phyloP scores from a whole-genome alignment of 1,140 invertebrate genomes.

The Ruditapes philippinarum region DNA sequence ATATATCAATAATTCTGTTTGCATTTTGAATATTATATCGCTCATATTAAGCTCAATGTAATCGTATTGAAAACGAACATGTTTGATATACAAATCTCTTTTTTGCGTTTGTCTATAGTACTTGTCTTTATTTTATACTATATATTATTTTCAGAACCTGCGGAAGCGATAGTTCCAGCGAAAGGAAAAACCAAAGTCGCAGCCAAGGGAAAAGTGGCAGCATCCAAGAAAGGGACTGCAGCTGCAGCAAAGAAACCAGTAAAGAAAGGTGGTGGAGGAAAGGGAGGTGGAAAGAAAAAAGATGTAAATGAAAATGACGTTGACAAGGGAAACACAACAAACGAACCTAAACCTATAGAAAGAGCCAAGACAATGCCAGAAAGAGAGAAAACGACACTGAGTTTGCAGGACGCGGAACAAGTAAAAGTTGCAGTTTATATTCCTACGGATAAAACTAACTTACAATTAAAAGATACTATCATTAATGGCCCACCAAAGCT shows the following conservation, averaged over 20 bases:
- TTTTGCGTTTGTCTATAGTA: too few species aligned
- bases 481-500: conserved; percentile 3
- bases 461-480: conserved; percentile 53
- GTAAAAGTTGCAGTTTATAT: conserved; percentile 61
- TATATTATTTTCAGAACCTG: too few species aligned
- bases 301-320: conserved; percentile 35
- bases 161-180: background rate
- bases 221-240: background rate
- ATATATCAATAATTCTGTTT: too few species aligned
- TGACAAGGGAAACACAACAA: background rate
- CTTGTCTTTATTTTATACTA: too few species aligned
- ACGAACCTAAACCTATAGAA: background rate
- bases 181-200: background rate
- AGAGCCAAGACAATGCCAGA: conserved; percentile 56
- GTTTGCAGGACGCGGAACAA: conserved; percentile 49
- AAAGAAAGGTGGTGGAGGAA: background rate
- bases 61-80: too few species aligned
- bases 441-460: conserved; percentile 40
- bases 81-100: too few species aligned
- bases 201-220: background rate
- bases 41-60: too few species aligned
- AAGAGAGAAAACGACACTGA: conserved; percentile 49
- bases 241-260: background rate
- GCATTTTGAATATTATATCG: too few species aligned
- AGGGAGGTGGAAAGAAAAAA: background rate